phyloP scores from a whole-genome alignment of 2,113 vertebrate genomes.

The Percopsis transmontana region DNA sequence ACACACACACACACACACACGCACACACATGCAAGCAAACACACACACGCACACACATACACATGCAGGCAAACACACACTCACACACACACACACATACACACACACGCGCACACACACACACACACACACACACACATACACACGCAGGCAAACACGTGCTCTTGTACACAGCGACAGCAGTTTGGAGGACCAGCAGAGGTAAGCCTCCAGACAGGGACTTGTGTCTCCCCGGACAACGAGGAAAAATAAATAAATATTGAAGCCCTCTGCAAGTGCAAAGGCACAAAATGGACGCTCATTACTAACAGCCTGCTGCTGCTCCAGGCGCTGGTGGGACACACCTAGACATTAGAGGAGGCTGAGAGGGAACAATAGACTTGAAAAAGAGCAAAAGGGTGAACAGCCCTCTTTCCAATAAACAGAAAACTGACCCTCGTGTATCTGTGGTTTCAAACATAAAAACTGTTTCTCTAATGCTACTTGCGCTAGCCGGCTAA shows the following conservation, averaged over 20 bases:
- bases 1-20: neutral
- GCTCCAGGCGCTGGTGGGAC: too few species aligned
- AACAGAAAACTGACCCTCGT: neutral
- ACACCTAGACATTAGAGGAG: too few species aligned
- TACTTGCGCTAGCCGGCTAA: constrained; percentile 50
- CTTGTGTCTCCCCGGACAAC: too few species aligned
- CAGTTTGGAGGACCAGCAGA: neutral
- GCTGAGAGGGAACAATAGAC: constrained; percentile 38
- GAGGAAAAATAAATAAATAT: too few species aligned
- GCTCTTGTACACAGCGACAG: neutral
- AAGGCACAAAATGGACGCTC: too few species aligned
- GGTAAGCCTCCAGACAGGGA: too few species aligned
- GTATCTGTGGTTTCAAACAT: constrained; percentile 36
- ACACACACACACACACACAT: constrained; percentile 1
- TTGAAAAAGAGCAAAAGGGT: constrained; percentile 11
- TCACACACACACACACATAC: constrained; percentile 7
- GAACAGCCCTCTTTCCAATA: too few species aligned
- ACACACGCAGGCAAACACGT: neutral
- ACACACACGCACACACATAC: neutral
- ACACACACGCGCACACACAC: constrained; percentile 3
- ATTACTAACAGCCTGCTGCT: too few species aligned
- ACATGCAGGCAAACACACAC: constrained; percentile 1
- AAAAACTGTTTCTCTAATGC: constrained; percentile 8
- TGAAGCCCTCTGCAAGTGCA: too few species aligned
- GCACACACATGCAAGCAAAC: neutral